Evolutionary conservation across 2,113 vertebrate genomes (phyloP).

Genomic region (Phaethon lepturus): DNA sequence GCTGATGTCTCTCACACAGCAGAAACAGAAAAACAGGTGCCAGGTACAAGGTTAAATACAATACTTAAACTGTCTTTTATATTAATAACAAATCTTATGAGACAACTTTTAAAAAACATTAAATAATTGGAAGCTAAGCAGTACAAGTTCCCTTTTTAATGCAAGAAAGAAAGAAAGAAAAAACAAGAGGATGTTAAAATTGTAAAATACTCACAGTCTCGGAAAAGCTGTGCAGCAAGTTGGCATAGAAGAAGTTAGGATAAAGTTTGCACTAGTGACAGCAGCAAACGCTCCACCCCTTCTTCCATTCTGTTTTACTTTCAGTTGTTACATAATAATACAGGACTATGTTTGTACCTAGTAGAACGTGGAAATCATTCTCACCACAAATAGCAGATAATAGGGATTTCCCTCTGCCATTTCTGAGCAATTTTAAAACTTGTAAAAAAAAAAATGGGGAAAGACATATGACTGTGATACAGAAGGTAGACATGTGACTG

Average conservation of each 20-base stretch:
- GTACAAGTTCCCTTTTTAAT: neutral
- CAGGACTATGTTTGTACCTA: neutral
- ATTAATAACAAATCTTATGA: neutral
- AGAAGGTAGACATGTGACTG: neutral
- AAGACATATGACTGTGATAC: neutral
- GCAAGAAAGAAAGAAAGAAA: neutral
- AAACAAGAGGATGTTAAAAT: neutral
- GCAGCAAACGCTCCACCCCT: conserved; percentile 8
- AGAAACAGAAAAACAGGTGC: neutral
- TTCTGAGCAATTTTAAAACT: neutral
- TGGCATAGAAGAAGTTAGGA: neutral
- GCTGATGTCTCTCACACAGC: neutral
- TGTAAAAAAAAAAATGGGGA: neutral
- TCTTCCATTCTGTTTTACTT: conserved; percentile 43
- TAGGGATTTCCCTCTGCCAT: neutral
- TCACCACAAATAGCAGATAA: neutral
- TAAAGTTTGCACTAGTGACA: neutral
- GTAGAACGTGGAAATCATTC: neutral
- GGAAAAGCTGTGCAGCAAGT: neutral
- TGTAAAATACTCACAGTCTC: conserved; percentile 55
- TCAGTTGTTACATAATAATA: conserved; percentile 29
- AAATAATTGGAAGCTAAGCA: neutral
- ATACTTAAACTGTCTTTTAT: neutral
- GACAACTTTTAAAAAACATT: neutral
- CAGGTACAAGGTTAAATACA: neutral